phyloP scores from a whole-genome alignment of 2,797 vertebrate genomes.

The Botia kubotai region DNA sequence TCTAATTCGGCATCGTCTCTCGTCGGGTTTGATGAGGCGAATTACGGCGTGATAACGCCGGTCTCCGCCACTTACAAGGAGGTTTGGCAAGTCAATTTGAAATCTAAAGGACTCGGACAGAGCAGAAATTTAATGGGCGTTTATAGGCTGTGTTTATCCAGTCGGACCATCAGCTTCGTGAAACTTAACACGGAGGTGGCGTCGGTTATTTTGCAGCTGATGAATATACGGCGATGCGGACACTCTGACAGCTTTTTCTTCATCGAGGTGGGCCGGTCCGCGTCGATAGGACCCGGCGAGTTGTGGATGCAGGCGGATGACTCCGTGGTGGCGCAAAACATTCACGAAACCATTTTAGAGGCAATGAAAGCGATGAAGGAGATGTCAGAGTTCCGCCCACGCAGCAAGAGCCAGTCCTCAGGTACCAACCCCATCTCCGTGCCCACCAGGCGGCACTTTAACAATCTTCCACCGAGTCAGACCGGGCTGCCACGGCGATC shows the following conservation, averaged over 20 bases:
- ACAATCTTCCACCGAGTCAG: slow-evolving; percentile 91
- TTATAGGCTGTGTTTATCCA: slow-evolving; percentile 92
- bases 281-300: slow-evolving; percentile 94
- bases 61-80: slow-evolving; percentile 87
- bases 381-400: slow-evolving; percentile 93
- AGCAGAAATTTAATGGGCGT: slow-evolving; percentile 91
- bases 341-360: slow-evolving; percentile 96
- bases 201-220: slow-evolving; percentile 92
- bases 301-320: slow-evolving; percentile 99
- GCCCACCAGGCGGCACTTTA: slow-evolving; percentile 87
- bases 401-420: slow-evolving; percentile 97
- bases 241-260: slow-evolving; percentile 99
- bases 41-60: slow-evolving; percentile 87
- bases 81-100: slow-evolving; percentile 97
- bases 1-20: slow-evolving; percentile 81
- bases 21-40: slow-evolving; percentile 84
- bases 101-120: slow-evolving; percentile 94
- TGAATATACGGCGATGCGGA: slow-evolving; percentile 97
- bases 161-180: slow-evolving; percentile 91
- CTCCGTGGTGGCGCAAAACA: slow-evolving; percentile 97
- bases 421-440: slow-evolving; percentile 91
- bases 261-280: slow-evolving; percentile 96
- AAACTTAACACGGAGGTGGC: slow-evolving; percentile 92
- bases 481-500: slow-evolving; percentile 88
- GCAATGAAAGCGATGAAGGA: slow-evolving; percentile 98